Percentiles rank a stretch among this genome's conserved stretches.
These are phyloP conservation scores for Henricia sp. DNA, from an alignment of 53 echinoderm and acorn worm species.

Conservation along the genomic window DNA sequence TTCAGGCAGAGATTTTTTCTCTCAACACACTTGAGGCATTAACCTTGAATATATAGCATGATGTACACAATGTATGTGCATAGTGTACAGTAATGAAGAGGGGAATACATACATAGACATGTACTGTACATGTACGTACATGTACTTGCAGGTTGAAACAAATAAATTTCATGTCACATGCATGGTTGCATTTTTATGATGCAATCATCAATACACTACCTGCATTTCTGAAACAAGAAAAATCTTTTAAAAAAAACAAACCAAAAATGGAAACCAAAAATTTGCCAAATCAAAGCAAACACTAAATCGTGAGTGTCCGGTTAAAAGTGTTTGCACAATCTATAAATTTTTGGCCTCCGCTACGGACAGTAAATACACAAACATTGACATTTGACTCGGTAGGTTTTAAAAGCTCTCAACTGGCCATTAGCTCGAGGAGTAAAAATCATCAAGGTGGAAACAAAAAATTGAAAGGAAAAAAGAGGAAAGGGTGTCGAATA, in stretches of 20 bases:
- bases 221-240: too few species aligned
- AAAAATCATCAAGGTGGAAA: not conserved
- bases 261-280: not conserved
- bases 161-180: too few species aligned
- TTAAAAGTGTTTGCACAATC: not conserved
- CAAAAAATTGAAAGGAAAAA: not conserved
- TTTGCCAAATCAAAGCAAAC: not conserved
- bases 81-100: too few species aligned
- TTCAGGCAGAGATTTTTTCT: too few species aligned
- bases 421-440: not conserved
- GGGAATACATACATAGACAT: too few species aligned
- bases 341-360: not conserved
- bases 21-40: too few species aligned
- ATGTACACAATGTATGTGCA: too few species aligned
- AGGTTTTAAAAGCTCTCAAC: constrained; percentile 8
- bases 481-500: not conserved
- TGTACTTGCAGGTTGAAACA: too few species aligned
- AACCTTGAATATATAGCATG: too few species aligned
- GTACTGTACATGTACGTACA: too few species aligned
- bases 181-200: too few species aligned
- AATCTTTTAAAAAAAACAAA: not conserved
- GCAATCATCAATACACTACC: too few species aligned
- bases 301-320: not conserved
- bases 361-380: not conserved
- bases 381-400: constrained; percentile 29